A percentile compares a stretch with the other conserved stretches of the same genome.
These are phyloP conservation scores for Crypturellus tataupa DNA, from an alignment of 2,797 vertebrate genomes.

Conservation along the genomic window DNA sequence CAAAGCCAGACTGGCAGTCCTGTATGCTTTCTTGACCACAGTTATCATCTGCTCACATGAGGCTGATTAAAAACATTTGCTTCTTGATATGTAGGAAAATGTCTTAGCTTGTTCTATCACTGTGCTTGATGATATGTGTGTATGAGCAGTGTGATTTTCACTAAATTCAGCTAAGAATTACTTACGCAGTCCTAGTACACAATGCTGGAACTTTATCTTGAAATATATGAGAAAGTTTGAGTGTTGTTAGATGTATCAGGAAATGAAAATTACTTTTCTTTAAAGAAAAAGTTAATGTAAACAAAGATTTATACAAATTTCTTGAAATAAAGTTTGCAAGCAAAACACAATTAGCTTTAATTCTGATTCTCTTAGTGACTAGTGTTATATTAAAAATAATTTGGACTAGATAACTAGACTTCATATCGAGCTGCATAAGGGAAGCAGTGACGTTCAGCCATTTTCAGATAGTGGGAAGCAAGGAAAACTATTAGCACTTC, in stretches of 20 bases:
- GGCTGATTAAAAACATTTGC: neutral
- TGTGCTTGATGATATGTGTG: neutral
- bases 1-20: accelerated
- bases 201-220: neutral
- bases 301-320: neutral
- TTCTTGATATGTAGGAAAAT: neutral
- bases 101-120: neutral
- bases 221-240: neutral
- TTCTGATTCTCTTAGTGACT: neutral
- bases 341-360: neutral
- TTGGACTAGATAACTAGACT: neutral
- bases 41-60: neutral
- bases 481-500: neutral
- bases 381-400: neutral
- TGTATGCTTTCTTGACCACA: neutral
- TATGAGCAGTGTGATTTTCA: neutral
- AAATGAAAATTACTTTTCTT: neutral
- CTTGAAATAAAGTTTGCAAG: neutral
- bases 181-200: neutral
- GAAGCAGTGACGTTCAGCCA: neutral
- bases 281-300: neutral
- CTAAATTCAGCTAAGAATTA: neutral
- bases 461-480: neutral
- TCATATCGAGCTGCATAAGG: neutral
- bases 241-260: neutral